These are phyloP conservation scores for Halcyon leucocephala DNA, from an alignment of 2,797 vertebrate species.

Conservation along the genomic window DNA sequence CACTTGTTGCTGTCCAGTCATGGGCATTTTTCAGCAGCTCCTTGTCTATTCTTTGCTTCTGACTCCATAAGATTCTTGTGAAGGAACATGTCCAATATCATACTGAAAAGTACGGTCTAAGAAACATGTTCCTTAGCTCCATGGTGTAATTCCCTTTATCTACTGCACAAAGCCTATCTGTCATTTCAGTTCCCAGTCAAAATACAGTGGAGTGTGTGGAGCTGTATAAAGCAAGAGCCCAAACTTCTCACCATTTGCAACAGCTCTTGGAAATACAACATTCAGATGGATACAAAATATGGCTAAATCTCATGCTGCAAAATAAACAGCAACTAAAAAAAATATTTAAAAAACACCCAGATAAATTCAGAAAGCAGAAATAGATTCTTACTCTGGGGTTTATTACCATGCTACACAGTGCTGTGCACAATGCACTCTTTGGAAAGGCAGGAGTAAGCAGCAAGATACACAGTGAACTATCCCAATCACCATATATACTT, in stretches of 20 bases:
- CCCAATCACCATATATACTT: neutral
- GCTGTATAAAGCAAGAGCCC: neutral
- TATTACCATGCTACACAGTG: neutral
- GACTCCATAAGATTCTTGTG: neutral
- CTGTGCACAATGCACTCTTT: neutral
- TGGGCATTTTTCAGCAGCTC: neutral
- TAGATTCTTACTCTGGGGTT: neutral
- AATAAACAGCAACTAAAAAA: neutral
- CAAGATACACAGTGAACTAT: neutral
- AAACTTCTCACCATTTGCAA: neutral
- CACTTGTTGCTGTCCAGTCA: neutral
- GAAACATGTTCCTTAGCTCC: neutral
- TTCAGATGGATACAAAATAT: neutral
- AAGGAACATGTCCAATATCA: neutral
- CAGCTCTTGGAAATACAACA: neutral
- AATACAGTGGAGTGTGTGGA: neutral
- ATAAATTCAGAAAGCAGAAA: neutral
- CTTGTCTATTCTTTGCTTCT: neutral
- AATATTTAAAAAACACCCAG: neutral
- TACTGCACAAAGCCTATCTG: neutral
- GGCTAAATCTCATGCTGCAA: neutral
- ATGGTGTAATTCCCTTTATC: neutral
- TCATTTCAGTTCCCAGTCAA: neutral
- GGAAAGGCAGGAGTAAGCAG: slow-evolving; percentile 5
- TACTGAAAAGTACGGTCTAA: neutral